Evolutionary conservation across 2,113 vertebrate genomes (phyloP), one percentile per base, ranked within the genome.

Genomic region (Daboia siamensis): DNA sequence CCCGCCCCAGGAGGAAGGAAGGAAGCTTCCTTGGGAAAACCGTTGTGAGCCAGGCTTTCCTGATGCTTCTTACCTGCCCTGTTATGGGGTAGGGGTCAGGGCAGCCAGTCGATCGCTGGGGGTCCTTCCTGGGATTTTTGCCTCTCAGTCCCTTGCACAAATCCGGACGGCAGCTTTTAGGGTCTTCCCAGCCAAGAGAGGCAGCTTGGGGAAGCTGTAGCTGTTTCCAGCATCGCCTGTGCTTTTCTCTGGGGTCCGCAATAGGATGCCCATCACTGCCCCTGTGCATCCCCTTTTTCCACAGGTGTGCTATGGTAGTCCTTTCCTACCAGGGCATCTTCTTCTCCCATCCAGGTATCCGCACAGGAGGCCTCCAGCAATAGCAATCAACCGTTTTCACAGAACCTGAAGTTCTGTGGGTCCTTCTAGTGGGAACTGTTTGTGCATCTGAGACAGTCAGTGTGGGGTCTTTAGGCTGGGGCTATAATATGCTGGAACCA

Each of bases 121-220:
- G 2, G 33, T 8, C 17, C 17, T 80, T 80, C 33, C 69, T 80
- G 69, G n/a, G 69, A 17, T 20, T 74, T 74, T 74, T 7, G 33
- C 17, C 74, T 44, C 69, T 17, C 15, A 39, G 33, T 15, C 69
- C 15, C 33, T 44, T 8, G 74, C 74, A 44, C 74, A 20, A 39
- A 39, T 21, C 17, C 0, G 3, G 33, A 9, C 6, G 7, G 74
- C 0, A 1, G 6, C 33, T 80, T 80, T 3, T 3, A 0, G 33
- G 74, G 17, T 9, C 33, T 80, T 20, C 74, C 33, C 20, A 39
- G 2, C 15, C 69, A 74, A 33, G 13, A 17, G 15, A 39, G 74
- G 74, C 74, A 21, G 33, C 3, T 10, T 9, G 74, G 7, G 33
- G 74, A 20, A 21, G 17, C n/a, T 20, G 33, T 80, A 8, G 15